Conservation (phyloP, 2,888 invertebrate species). For the Cyaniris semiargus region DNA sequence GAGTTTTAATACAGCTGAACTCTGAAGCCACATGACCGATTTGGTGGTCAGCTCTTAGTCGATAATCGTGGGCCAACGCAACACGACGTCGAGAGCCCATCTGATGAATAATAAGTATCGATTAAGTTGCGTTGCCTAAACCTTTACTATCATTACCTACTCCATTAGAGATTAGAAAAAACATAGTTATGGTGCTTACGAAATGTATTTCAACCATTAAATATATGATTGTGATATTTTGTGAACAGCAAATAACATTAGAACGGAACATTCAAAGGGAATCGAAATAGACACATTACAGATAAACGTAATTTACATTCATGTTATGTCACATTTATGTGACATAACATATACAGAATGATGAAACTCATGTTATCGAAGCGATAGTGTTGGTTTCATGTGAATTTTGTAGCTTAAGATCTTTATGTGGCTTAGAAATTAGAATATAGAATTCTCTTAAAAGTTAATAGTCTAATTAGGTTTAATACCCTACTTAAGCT, state of each 20-base stretch:
- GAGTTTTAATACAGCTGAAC: too few species aligned
- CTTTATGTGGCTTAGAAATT: too few species aligned
- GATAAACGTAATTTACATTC: not conserved
- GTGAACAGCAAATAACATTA: not conserved
- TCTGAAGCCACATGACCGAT: too few species aligned
- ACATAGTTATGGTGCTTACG: not conserved
- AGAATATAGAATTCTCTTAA: too few species aligned
- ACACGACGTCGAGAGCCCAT: not conserved
- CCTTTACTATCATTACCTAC: not conserved
- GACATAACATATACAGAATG: not conserved
- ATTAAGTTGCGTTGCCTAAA: not conserved
- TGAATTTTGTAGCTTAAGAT: not conserved
- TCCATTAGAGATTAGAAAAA: not conserved
- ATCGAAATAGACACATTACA: slow-evolving; percentile 11
- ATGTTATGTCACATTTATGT: not conserved
- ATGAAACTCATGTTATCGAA: not conserved
- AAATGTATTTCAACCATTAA: not conserved
- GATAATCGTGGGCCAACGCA: too few species aligned
- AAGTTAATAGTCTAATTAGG: too few species aligned
- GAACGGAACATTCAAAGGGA: not conserved
- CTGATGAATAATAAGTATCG: not conserved
- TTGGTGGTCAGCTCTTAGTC: too few species aligned
- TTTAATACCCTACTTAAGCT: too few species aligned
- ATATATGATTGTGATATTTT: not conserved
- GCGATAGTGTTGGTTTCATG: not conserved